Base-by-base conservation (phyloP, 2,797 vertebrate genomes). In the Tragopan temminckii region DNA sequence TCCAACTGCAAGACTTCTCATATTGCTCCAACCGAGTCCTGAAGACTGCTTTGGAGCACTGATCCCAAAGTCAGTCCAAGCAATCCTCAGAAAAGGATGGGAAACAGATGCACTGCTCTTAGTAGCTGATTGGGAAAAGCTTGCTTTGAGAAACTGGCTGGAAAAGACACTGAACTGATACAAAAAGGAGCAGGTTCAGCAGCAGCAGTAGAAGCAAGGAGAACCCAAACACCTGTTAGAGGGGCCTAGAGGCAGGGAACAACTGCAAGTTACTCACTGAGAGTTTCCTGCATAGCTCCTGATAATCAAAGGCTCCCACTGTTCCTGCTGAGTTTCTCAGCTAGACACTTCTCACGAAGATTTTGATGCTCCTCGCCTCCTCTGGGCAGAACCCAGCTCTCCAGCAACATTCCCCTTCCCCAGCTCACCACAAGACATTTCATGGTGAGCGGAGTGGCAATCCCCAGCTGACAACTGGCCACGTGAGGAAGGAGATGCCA, bases 21-120 rank as follows among this genome's bases (percentile, higher is more conserved):
- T 1, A 1, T 2, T 19, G 42, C 9, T 8, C 48, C 10, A 24
- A 7, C 4, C 0, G 10, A 20, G 46, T 13, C 29, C 72, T 45
- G 42, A 14, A 9, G 64, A 8, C 33, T 48, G 63, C 71, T 21
- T 5, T 43, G 57, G 40, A 68, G 85, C 61, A 29, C 48, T 1
- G 10, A 16, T 68, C 71, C 50, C 59, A 8, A 66, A 9, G 23
- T 14, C 36, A 38, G 46, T 20, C 35, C 2, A 21, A 5, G 42
- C 35, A 8, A 5, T 9, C 58, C 16, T 29, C 61, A 53, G 71
- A 29, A 35, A 31, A 29, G 7, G 35, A 52, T 17, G 31, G 71
- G 40, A 67, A 42, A 20, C 20, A 38, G 53, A 67, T 7, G n/a
- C 5, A 2, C 36, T 29, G 77, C 55, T 68, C 21, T 9, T 7